Percentiles rank a stretch among this genome's conserved stretches.
Evolutionary conservation across 2,113 vertebrate species (phyloP).

Genomic region (Brienomyrus longianalis): DNA sequence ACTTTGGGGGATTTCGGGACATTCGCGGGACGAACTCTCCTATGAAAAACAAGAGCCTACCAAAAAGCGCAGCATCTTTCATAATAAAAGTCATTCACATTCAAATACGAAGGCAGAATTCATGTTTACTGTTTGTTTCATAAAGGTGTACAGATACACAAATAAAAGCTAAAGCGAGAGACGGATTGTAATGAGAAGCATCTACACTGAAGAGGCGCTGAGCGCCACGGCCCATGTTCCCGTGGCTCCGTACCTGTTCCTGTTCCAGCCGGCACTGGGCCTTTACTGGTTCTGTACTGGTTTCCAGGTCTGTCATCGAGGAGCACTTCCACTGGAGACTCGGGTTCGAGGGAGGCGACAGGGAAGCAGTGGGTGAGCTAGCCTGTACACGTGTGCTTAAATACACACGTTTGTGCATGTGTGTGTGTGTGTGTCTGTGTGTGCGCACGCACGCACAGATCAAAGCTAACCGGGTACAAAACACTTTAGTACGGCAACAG

Average conservation of each 20-base stretch:
- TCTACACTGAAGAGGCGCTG: not conserved
- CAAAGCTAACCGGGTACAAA: not conserved
- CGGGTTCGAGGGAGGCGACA: not conserved
- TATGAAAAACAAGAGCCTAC: not conserved
- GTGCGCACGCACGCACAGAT: not conserved
- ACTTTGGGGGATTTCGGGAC: not conserved
- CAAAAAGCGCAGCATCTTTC: not conserved
- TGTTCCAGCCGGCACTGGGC: not conserved
- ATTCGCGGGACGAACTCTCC: not conserved
- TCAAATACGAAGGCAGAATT: constrained; percentile 19
- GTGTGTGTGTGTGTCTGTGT: not conserved
- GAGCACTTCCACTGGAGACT: not conserved
- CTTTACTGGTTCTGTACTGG: not conserved
- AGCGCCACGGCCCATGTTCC: not conserved
- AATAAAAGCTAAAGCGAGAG: constrained; percentile 11
- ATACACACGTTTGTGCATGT: not conserved
- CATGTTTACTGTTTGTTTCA: constrained; percentile 18
- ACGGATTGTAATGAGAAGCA: constrained; percentile 16
- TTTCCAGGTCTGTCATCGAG: not conserved
- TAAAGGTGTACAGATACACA: constrained; percentile 20
- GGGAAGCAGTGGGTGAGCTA: not conserved
- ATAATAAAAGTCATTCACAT: constrained; percentile 11
- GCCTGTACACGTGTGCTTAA: not conserved
- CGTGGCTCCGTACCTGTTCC: not conserved
- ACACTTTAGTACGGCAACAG: not conserved